Evolutionary conservation across 2,797 vertebrate species (phyloP).

Genomic region (Leptodactylus fallax): DNA sequence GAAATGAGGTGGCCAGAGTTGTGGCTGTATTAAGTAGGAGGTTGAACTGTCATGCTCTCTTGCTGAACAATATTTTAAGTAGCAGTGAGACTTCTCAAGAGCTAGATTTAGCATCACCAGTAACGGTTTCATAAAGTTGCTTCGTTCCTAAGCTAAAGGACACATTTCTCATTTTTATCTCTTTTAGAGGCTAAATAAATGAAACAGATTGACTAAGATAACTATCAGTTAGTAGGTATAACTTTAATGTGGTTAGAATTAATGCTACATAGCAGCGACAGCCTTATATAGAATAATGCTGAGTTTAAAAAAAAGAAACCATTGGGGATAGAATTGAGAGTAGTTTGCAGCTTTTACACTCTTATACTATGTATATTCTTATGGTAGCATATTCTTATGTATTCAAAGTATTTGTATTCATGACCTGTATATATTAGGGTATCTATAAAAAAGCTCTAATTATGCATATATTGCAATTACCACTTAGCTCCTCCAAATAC

Average conservation of each 20-base stretch:
- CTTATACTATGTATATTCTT: neutral
- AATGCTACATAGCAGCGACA: neutral
- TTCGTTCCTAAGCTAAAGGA: neutral
- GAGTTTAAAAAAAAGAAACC: neutral
- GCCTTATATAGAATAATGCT: neutral
- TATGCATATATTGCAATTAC: no score
- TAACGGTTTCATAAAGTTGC: neutral
- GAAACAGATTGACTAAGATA: neutral
- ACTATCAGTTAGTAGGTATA: neutral
- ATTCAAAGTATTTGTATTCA: no score
- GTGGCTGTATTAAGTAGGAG: neutral
- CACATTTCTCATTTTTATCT: neutral
- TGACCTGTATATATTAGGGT: neutral
- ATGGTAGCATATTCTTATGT: neutral
- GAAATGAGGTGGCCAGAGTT: neutral
- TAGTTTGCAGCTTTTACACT: neutral
- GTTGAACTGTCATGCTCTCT: neutral
- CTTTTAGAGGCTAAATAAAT: neutral
- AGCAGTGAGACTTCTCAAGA: neutral
- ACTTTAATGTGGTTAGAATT: neutral
- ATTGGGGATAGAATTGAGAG: neutral
- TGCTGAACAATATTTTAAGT: neutral
- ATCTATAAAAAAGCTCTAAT: neutral
- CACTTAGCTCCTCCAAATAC: no score
- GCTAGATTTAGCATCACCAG: neutral